These are phyloP conservation scores for Microhierax caerulescens DNA, from an alignment of 2,797 vertebrate genomes.

Conservation along the genomic window DNA sequence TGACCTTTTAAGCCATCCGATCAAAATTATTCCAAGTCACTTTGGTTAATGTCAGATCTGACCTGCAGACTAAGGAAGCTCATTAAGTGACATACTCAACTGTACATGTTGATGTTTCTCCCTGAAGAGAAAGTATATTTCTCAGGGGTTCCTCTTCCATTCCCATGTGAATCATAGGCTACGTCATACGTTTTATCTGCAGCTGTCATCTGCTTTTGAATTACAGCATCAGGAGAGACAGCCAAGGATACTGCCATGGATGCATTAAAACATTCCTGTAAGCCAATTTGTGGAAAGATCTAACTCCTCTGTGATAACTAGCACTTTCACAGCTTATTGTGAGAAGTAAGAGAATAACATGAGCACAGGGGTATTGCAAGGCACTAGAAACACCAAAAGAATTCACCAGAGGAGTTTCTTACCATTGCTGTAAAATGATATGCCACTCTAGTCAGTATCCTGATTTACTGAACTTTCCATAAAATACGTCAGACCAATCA, in stretches of 20 bases:
- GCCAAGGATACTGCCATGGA: background rate
- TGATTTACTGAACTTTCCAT: background rate
- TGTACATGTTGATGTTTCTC: background rate
- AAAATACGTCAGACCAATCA: background rate
- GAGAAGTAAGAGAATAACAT: background rate
- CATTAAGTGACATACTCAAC: background rate
- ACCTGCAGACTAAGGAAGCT: background rate
- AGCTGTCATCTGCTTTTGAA: background rate
- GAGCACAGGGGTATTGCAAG: background rate
- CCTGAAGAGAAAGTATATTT: background rate
- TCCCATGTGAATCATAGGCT: background rate
- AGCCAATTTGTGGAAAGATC: background rate
- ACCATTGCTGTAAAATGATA: background rate
- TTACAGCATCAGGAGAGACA: background rate
- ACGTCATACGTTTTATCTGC: background rate
- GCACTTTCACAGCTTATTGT: background rate
- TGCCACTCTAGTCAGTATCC: background rate
- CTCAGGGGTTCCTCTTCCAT: background rate
- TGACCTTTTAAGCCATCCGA: background rate
- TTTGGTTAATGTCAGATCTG: constrained; percentile 5
- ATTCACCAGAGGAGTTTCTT: background rate
- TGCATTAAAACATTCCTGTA: background rate
- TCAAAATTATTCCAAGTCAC: constrained; percentile 13
- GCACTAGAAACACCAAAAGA: background rate
- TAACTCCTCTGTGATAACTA: background rate